Evolutionary conservation across 1,140 invertebrate genomes (phyloP).

Genomic region (Asobara japonica): DNA sequence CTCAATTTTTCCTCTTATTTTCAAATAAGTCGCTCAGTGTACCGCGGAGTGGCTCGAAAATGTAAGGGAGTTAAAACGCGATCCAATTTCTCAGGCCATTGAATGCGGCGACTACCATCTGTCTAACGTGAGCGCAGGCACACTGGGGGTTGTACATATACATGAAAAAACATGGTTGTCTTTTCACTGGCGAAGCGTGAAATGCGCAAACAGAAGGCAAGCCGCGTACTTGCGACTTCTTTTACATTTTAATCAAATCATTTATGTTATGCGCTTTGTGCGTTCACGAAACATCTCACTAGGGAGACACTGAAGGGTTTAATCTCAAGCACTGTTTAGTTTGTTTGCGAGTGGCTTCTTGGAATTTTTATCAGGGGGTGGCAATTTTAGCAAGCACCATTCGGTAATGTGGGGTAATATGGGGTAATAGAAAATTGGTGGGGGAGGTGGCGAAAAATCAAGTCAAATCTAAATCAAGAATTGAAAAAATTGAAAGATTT

Average conservation of each 20-base stretch:
- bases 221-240: conserved; percentile 42
- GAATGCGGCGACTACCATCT: conserved; percentile 67
- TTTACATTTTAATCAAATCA: conserved; percentile 69
- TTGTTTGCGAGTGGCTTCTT: conserved; percentile 1
- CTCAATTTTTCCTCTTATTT: not conserved
- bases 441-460: no score
- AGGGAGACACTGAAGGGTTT: conserved; percentile 50
- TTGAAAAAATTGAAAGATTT: no score
- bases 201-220: conserved; percentile 67
- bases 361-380: conserved; percentile 21
- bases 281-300: conserved; percentile 35
- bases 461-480: no score
- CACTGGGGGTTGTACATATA: conserved; percentile 29
- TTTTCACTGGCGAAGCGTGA: conserved; percentile 67
- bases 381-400: no score
- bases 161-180: conserved; percentile 29
- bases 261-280: conserved; percentile 57
- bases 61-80: conserved; percentile 67
- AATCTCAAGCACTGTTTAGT: conserved; percentile 38
- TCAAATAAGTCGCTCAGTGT: not conserved
- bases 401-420: no score
- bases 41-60: conserved; percentile 44
- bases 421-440: no score
- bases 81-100: conserved; percentile 69
- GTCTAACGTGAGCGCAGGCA: conserved; percentile 55